Evolutionary conservation across 2,888 invertebrate genomes (phyloP).

Genomic region (Cryptocephalus moraei): DNA sequence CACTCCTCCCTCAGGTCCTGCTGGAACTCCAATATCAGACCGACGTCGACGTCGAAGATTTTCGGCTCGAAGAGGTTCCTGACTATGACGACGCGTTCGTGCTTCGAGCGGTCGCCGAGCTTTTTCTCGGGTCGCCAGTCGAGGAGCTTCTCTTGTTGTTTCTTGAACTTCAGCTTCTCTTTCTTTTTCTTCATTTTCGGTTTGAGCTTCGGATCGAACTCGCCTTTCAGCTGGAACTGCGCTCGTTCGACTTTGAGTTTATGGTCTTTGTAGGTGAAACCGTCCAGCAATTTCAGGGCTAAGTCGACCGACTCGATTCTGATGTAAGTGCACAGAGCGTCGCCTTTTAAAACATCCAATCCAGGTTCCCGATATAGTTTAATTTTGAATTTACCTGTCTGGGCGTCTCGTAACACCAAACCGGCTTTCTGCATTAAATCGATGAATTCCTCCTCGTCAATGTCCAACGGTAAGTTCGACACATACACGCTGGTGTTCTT

Average conservation of each 20-base stretch:
- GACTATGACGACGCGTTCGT: constrained; percentile 85
- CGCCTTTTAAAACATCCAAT: constrained; percentile 81
- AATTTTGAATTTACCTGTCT: constrained; percentile 22
- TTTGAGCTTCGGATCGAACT: constrained; percentile 84
- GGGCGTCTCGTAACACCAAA: constrained; percentile 62
- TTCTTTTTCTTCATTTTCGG: constrained; percentile 83
- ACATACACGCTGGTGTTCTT: constrained; percentile 96
- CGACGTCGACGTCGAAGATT: constrained; percentile 83
- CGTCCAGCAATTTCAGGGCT: constrained; percentile 86
- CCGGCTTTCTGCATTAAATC: constrained; percentile 96
- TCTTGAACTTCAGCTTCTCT: constrained; percentile 83
- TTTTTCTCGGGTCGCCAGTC: constrained; percentile 95
- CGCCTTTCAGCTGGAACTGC: constrained; percentile 88
- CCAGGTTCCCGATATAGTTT: constrained; percentile 77
- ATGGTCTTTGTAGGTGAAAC: constrained; percentile 66
- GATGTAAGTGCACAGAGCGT: constrained; percentile 92
- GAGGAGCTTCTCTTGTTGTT: constrained; percentile 86
- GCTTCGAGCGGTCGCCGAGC: constrained; percentile 73
- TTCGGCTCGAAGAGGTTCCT: constrained; percentile 87
- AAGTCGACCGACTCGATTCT: constrained; percentile 91
- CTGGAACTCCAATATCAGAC: constrained; percentile 81
- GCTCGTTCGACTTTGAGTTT: constrained; percentile 85
- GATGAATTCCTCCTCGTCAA: constrained; percentile 81
- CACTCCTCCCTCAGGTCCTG: constrained; percentile 85
- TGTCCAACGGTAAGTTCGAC: constrained; percentile 77